Conservation (phyloP, 1,140 invertebrate species). For the Conus betulinus region DNA sequence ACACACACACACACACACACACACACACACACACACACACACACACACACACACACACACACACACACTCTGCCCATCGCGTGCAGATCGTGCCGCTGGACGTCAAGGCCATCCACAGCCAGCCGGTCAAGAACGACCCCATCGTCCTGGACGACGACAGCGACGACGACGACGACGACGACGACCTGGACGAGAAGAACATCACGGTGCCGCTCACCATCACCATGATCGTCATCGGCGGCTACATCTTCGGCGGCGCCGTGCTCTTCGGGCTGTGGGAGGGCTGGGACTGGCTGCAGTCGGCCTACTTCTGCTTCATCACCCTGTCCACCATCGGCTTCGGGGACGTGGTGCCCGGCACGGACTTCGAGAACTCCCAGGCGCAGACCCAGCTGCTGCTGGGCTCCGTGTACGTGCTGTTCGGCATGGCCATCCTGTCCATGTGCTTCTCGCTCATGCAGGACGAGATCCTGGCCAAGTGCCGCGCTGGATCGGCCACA, state of each 20-base stretch:
- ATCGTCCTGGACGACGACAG: slow-evolving; percentile 60
- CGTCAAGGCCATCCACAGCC: slow-evolving; percentile 50
- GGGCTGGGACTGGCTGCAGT: slow-evolving; percentile 93
- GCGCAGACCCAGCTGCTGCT: slow-evolving; percentile 84
- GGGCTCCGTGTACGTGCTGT: slow-evolving; percentile 79
- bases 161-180: slow-evolving; percentile 68
- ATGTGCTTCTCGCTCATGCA: slow-evolving; percentile 99
- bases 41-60: too few relatives aligned
- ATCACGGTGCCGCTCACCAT: slow-evolving; percentile 85
- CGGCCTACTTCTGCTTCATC: slow-evolving; percentile 96
- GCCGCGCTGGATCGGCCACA: slow-evolving; percentile 81
- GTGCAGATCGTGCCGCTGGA: slow-evolving; percentile 61
- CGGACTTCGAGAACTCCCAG: slow-evolving; percentile 79
- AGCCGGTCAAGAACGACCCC: slow-evolving; percentile 53
- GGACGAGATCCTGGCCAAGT: slow-evolving; percentile 82
- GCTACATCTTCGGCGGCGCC: slow-evolving; percentile 93
- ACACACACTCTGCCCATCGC: too few relatives aligned
- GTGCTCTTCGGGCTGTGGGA: slow-evolving; percentile 89
- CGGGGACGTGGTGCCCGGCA: slow-evolving; percentile 95
- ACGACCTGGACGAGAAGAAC: slow-evolving; percentile 72
- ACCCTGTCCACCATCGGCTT: slow-evolving; percentile 89
- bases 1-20: too few relatives aligned
- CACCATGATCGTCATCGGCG: slow-evolving; percentile 90
- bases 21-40: too few relatives aligned
- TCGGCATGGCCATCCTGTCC: slow-evolving; percentile 98